phyloP scores from a whole-genome alignment of 2,113 vertebrate species.

The Colinus virginianus region DNA sequence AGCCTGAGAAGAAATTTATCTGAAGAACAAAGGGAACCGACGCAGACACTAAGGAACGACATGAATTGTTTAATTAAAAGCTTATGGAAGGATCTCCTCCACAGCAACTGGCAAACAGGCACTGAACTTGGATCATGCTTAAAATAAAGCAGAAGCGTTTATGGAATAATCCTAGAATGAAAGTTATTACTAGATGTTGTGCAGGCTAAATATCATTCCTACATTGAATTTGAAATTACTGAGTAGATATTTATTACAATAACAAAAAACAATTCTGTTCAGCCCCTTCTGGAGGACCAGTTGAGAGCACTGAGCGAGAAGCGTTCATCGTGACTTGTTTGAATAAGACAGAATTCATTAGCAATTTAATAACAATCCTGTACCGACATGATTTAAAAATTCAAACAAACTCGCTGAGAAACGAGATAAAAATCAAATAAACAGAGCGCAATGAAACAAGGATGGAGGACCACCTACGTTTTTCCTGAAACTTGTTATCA shows the following conservation, averaged over 20 bases:
- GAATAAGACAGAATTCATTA: not conserved
- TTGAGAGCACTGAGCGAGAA: not conserved
- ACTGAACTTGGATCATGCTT: not conserved
- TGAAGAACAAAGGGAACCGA: not conserved
- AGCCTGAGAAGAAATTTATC: not conserved
- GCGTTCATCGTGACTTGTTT: not conserved
- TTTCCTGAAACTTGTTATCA: not conserved
- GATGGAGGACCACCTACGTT: not conserved
- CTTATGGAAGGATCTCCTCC: not conserved
- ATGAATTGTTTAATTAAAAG: not conserved
- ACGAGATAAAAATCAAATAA: conserved; percentile 16
- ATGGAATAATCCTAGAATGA: not conserved
- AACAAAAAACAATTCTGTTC: not conserved
- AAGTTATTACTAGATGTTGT: not conserved
- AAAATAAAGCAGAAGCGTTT: not conserved
- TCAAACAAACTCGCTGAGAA: not conserved
- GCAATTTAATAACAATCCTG: not conserved
- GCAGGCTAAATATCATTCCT: not conserved
- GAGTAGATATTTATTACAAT: not conserved
- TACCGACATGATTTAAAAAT: not conserved
- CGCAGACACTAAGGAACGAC: not conserved
- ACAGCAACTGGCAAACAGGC: not conserved
- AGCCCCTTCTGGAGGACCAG: not conserved
- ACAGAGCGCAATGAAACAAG: not conserved
- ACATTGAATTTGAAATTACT: not conserved